phyloP scores from a whole-genome alignment of 2,113 vertebrate genomes.

The Mormyrus iriodes region DNA sequence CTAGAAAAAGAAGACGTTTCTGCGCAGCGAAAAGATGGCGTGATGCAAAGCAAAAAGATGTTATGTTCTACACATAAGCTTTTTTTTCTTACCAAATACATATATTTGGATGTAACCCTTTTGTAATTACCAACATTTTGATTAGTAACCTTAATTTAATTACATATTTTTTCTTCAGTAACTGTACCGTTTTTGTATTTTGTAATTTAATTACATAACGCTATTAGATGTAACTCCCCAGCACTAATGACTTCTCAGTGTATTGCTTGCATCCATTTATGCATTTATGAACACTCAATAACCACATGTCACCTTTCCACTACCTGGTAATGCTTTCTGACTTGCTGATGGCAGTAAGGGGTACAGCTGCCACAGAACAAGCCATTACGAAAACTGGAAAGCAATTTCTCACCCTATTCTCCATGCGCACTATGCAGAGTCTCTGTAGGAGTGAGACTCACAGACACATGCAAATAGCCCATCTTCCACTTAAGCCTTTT shows the following conservation, averaged over 20 bases:
- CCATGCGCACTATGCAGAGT: background rate
- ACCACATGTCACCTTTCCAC: background rate
- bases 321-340: background rate
- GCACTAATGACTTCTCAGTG: background rate
- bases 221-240: background rate
- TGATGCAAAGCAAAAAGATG: background rate
- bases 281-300: background rate
- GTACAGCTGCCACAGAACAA: background rate
- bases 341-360: background rate
- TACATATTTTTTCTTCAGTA: background rate
- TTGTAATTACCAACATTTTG: background rate
- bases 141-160: background rate
- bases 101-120: background rate
- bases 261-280: background rate
- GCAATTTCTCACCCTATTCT: background rate
- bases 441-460: background rate
- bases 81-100: background rate
- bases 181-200: background rate
- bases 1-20: background rate
- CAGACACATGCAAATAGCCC: conserved; percentile 7
- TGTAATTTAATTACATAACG: background rate
- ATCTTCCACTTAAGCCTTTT: background rate
- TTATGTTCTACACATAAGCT: background rate
- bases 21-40: background rate
- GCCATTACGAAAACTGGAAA: background rate